A percentile compares a stretch with the other conserved stretches of the same genome.
phyloP scores from a whole-genome alignment of 1,140 invertebrate species.

The Gryon sp. region DNA sequence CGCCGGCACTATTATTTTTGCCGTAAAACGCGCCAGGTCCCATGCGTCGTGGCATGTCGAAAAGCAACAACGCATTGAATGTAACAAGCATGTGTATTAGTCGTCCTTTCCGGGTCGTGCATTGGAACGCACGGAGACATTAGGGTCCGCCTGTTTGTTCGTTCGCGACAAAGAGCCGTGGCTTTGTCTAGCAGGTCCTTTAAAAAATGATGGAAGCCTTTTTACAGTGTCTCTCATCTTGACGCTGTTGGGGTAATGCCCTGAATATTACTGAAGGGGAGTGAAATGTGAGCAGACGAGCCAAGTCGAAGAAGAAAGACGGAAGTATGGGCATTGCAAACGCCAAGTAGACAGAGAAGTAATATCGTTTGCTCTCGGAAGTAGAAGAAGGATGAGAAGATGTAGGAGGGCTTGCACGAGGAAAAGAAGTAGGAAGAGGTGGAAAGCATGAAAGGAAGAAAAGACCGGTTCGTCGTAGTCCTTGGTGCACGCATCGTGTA shows the following conservation, averaged over 20 bases:
- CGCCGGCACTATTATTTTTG: constrained; percentile 52
- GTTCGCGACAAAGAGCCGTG: constrained; percentile 52
- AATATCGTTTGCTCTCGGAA: too few relatives aligned
- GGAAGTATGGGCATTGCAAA: too few relatives aligned
- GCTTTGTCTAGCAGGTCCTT: constrained; percentile 60
- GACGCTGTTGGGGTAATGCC: constrained; percentile 60
- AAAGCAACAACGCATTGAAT: constrained; percentile 53
- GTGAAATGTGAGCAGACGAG: constrained; percentile 61
- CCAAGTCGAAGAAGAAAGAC: constrained; percentile 35
- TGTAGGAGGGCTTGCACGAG: constrained; percentile 9
- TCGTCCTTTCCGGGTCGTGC: constrained; percentile 51
- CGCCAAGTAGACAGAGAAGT: too few relatives aligned
- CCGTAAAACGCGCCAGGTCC: constrained; percentile 9
- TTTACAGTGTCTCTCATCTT: constrained; percentile 58
- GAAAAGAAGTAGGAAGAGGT: constrained; percentile 34
- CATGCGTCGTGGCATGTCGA: constrained; percentile 37
- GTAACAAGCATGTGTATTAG: constrained; percentile 50
- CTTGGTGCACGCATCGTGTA: constrained; percentile 63
- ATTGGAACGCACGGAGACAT: constrained; percentile 45
- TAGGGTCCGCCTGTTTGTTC: constrained; percentile 57
- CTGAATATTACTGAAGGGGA: constrained; percentile 61
- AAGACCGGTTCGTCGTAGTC: constrained; percentile 63
- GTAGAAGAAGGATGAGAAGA: too few relatives aligned
- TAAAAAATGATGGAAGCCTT: constrained; percentile 64
- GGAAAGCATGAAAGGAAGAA: constrained; percentile 60